phyloP scores from a whole-genome alignment of 1,140 invertebrate genomes.

The Cylas formicarius region DNA sequence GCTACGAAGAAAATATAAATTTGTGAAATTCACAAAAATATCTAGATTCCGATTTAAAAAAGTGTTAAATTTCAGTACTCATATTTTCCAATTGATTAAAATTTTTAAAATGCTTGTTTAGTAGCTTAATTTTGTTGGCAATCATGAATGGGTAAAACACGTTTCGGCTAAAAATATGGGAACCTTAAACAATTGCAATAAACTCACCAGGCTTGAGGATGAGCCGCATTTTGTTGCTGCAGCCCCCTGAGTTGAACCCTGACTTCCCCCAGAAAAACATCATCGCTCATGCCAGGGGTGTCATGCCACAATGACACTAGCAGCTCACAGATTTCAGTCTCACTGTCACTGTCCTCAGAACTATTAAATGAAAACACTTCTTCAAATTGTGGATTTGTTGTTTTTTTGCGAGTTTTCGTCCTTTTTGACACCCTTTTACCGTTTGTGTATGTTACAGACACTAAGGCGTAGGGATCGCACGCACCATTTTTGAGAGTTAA shows the following conservation, averaged over 20 bases:
- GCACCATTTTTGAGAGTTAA: constrained; percentile 81
- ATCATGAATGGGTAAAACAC: too few species aligned
- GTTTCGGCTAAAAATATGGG: too few species aligned
- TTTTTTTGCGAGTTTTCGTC: constrained; percentile 84
- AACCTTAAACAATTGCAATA: too few species aligned
- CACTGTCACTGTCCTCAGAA: constrained; percentile 52
- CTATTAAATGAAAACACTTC: constrained; percentile 84
- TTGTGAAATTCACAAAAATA: too few species aligned
- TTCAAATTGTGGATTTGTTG: constrained; percentile 79
- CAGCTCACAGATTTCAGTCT: constrained; percentile 61
- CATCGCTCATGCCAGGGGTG: constrained; percentile 62
- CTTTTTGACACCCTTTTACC: constrained; percentile 72
- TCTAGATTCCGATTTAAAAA: too few species aligned
- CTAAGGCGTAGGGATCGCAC: constrained; percentile 82
- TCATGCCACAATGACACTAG: constrained; percentile 81
- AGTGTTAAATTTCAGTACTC: too few species aligned
- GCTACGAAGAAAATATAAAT: too few species aligned
- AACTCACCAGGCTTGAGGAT: constrained; percentile 53
- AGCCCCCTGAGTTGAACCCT: constrained; percentile 64
- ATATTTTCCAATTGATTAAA: too few species aligned
- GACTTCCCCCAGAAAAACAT: constrained; percentile 81
- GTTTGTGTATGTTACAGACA: constrained; percentile 72
- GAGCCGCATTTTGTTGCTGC: constrained; percentile 52
- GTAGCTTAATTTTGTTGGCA: too few species aligned
- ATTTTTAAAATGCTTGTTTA: too few species aligned